Evolutionary conservation across 2,113 vertebrate genomes (phyloP).

Genomic region (Plestiodon gilberti): DNA sequence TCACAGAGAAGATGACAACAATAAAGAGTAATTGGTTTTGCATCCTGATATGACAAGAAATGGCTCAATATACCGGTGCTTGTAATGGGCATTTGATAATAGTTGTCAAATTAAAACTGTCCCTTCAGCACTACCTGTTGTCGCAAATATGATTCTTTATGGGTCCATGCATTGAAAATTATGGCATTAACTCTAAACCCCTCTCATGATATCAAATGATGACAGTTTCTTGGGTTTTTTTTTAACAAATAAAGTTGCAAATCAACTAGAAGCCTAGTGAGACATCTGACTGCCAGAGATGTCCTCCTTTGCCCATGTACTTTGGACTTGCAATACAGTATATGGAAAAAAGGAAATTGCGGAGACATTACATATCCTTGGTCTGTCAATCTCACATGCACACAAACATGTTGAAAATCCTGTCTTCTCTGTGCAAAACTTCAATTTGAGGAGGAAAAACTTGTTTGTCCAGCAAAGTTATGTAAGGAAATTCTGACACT

Average conservation of each 20-base stretch:
- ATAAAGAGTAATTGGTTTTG: neutral
- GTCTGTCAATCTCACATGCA: neutral
- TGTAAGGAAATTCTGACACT: neutral
- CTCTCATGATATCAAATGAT: neutral
- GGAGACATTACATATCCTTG: conserved; percentile 2
- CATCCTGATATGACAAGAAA: neutral
- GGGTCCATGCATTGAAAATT: neutral
- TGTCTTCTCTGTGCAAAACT: neutral
- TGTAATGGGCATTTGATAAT: neutral
- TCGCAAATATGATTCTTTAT: too few species aligned
- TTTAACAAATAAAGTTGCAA: neutral
- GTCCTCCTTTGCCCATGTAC: neutral
- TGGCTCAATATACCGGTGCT: neutral
- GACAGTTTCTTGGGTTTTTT: neutral
- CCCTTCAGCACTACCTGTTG: neutral
- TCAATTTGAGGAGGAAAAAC: neutral
- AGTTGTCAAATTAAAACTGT: neutral
- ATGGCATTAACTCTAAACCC: neutral
- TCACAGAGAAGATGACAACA: too few species aligned
- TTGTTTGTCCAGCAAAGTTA: neutral
- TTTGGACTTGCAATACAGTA: neutral
- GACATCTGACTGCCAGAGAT: neutral
- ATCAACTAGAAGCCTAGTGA: neutral
- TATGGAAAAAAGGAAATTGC: neutral
- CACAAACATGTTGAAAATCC: neutral